Conservation (phyloP, 2,888 invertebrate species). For the Tribolium freemani region DNA sequence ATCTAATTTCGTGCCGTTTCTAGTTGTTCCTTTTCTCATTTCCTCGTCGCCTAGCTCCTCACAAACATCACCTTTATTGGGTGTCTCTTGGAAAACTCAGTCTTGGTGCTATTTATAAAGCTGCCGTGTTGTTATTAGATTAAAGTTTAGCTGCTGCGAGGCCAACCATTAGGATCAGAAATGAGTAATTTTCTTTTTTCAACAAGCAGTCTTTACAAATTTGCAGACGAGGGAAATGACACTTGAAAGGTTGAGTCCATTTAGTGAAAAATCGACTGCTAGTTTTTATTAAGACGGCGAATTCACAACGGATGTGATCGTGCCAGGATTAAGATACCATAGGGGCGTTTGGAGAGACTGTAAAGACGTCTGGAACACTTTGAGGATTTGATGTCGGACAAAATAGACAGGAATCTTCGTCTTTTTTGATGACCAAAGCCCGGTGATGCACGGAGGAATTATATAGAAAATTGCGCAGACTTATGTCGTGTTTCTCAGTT, state of each 20-base stretch:
- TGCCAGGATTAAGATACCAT: conserved; percentile 24
- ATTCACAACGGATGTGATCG: conserved; percentile 13
- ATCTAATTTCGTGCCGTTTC: conserved; percentile 24
- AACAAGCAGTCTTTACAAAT: neutral
- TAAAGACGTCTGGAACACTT: conserved; percentile 8
- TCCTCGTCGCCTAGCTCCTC: conserved; percentile 12
- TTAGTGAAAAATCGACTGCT: conserved; percentile 13
- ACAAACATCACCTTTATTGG: conserved; percentile 27
- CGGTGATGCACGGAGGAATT: neutral
- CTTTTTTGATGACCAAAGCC: neutral
- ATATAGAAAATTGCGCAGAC: neutral
- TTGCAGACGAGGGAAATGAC: conserved; percentile 6
- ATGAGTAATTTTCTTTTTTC: conserved; percentile 5
- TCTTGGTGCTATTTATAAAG: conserved; percentile 9
- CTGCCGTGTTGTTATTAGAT: conserved; percentile 12
- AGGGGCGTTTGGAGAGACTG: neutral
- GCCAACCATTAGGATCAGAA: conserved; percentile 14
- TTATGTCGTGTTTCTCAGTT: neutral
- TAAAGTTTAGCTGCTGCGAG: conserved; percentile 2
- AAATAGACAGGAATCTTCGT: neutral
- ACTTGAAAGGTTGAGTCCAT: conserved; percentile 8
- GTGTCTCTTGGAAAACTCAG: conserved; percentile 18
- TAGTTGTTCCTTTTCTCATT: conserved; percentile 13
- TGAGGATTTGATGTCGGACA: neutral
- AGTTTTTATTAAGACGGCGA: conserved; percentile 5